phyloP scores from a whole-genome alignment of 2,797 vertebrate genomes.

The Poeciliopsis presidionis region DNA sequence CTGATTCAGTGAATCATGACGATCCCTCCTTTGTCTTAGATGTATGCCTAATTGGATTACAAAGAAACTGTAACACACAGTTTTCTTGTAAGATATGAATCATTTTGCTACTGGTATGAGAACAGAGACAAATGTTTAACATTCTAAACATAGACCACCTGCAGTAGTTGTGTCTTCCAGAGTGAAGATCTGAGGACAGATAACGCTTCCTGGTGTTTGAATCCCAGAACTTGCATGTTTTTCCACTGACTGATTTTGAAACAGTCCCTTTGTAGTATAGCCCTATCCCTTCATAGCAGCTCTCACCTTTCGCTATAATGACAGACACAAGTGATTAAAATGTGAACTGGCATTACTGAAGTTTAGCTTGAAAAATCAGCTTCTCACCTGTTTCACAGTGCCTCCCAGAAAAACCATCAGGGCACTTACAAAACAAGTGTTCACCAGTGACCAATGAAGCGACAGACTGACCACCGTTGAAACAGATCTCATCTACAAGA shows the following conservation, averaged over 20 bases:
- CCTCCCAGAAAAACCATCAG: conserved; percentile 56
- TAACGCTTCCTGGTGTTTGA: conserved; percentile 8
- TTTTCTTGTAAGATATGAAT: not conserved
- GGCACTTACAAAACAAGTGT: conserved; percentile 71
- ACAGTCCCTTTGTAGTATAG: conserved; percentile 63
- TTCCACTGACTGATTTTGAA: conserved; percentile 59
- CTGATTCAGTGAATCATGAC: not conserved
- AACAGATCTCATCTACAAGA: conserved; percentile 47
- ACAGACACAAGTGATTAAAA: not conserved
- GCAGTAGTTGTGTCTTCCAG: conserved; percentile 78
- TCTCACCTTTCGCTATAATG: not conserved
- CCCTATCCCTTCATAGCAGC: conserved; percentile 69
- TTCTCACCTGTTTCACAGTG: conserved; percentile 70
- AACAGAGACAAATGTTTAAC: not conserved
- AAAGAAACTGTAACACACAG: not conserved
- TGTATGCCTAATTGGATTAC: not conserved
- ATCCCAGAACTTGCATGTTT: conserved; percentile 68
- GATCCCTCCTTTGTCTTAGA: not conserved
- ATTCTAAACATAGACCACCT: conserved; percentile 54
- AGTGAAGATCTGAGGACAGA: conserved; percentile 43
- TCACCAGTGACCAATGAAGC: not conserved
- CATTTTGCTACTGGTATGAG: not conserved
- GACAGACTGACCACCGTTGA: conserved; percentile 65
- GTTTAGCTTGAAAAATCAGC: not conserved
- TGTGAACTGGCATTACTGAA: not conserved